Evolutionary conservation across 2,888 invertebrate species (phyloP).

Genomic region (Megastigmus dorsalis): DNA sequence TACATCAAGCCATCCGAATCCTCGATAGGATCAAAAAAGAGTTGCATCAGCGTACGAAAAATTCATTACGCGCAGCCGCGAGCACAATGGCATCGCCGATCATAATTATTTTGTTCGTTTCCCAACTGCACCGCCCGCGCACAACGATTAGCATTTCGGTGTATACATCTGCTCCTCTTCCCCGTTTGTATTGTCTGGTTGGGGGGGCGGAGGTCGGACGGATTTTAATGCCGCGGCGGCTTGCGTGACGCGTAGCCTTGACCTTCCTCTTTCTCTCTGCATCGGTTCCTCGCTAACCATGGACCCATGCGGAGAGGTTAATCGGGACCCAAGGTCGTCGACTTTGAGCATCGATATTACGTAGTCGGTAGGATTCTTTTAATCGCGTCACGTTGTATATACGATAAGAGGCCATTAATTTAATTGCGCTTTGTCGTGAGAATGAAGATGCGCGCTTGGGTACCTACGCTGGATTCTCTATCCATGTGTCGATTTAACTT

Average conservation of each 20-base stretch:
- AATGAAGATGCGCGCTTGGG: neutral
- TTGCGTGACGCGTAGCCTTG: slow-evolving; percentile 52
- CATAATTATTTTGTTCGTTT: slow-evolving; percentile 4
- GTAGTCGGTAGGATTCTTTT: slow-evolving; percentile 45
- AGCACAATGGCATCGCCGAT: neutral
- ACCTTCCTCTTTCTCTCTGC: slow-evolving; percentile 44
- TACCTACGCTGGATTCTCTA: no score
- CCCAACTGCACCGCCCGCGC: neutral
- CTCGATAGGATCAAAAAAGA: no score
- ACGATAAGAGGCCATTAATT: slow-evolving; percentile 24
- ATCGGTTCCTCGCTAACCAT: neutral
- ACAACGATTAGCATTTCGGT: slow-evolving; percentile 1
- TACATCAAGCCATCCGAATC: no score
- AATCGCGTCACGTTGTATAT: slow-evolving; percentile 4
- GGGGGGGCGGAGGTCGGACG: slow-evolving; percentile 8
- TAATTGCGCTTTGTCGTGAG: slow-evolving; percentile 12
- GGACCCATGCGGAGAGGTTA: no score
- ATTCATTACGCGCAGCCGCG: no score
- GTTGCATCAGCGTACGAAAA: no score
- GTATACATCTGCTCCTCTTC: neutral
- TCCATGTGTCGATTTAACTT: no score
- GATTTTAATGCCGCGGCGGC: slow-evolving; percentile 42
- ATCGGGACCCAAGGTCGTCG: slow-evolving; percentile 53
- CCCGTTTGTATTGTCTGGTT: slow-evolving; percentile 1
- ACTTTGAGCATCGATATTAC: slow-evolving; percentile 49